phyloP scores from a whole-genome alignment of 2,113 vertebrate genomes.

The Cavia aperea region DNA sequence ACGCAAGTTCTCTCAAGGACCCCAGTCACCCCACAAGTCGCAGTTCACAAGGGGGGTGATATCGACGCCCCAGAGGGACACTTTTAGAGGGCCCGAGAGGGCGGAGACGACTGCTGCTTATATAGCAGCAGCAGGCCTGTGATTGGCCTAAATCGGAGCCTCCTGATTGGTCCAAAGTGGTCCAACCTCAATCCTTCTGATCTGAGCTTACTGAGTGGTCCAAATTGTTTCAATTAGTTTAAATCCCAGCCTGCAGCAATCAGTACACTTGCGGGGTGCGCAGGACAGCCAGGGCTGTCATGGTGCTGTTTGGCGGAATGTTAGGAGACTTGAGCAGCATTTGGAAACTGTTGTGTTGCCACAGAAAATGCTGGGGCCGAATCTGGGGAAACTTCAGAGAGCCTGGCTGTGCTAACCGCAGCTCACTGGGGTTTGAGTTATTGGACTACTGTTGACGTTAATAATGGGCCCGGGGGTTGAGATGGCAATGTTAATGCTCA shows the following conservation, averaged over 20 bases:
- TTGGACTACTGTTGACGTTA: neutral
- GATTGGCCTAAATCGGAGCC: neutral
- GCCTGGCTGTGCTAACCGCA: neutral
- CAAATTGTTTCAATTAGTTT: neutral
- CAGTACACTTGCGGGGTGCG: neutral
- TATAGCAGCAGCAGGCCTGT: neutral
- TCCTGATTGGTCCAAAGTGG: neutral
- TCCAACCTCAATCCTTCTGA: neutral
- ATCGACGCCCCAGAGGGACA: neutral
- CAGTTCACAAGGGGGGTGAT: neutral
- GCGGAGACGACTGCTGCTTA: neutral
- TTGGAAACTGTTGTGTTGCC: neutral
- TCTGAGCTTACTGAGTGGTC: neutral
- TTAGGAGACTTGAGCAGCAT: neutral
- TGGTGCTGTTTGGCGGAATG: neutral
- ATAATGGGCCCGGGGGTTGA: neutral
- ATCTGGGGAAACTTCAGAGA: neutral
- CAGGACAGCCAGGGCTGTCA: neutral
- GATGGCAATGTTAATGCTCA: neutral
- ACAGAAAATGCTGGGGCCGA: neutral
- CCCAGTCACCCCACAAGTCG: neutral
- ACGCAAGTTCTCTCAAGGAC: neutral
- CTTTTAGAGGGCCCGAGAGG: neutral
- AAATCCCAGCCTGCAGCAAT: neutral
- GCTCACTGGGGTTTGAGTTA: neutral